Conservation (phyloP, 2,113 vertebrate species). For the Mohoua ochrocephala region DNA sequence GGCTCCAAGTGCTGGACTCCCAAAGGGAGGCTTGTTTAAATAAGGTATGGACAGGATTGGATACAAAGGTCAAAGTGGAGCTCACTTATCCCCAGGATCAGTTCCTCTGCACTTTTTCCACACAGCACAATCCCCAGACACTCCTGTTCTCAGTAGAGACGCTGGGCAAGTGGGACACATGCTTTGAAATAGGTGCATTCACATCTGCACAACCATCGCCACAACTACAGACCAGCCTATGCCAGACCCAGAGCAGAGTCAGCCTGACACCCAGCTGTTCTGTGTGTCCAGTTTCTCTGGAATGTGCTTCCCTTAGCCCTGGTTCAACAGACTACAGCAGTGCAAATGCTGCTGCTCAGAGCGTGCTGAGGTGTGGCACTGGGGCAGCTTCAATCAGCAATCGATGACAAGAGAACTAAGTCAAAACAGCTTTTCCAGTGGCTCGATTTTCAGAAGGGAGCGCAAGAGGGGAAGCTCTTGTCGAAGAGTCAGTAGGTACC, state of each 20-base stretch:
- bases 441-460: background rate
- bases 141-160: background rate
- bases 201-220: background rate
- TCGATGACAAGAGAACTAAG: background rate
- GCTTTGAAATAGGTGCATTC: background rate
- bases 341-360: background rate
- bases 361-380: background rate
- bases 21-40: background rate
- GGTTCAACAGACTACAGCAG: background rate
- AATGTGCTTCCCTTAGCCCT: background rate
- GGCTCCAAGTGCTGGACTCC: background rate
- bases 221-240: fast-evolving
- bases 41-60: background rate
- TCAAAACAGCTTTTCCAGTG: background rate
- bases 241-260: background rate
- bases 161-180: background rate
- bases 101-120: background rate
- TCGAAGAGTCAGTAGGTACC: background rate
- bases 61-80: background rate
- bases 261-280: background rate
- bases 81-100: background rate
- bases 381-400: background rate
- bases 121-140: background rate
- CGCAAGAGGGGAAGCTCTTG: background rate
- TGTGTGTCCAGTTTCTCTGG: background rate